A percentile compares a stretch with the other conserved stretches of the same genome.
Evolutionary conservation across 2,888 invertebrate genomes (phyloP).

Genomic region (Erebia epiphron): DNA sequence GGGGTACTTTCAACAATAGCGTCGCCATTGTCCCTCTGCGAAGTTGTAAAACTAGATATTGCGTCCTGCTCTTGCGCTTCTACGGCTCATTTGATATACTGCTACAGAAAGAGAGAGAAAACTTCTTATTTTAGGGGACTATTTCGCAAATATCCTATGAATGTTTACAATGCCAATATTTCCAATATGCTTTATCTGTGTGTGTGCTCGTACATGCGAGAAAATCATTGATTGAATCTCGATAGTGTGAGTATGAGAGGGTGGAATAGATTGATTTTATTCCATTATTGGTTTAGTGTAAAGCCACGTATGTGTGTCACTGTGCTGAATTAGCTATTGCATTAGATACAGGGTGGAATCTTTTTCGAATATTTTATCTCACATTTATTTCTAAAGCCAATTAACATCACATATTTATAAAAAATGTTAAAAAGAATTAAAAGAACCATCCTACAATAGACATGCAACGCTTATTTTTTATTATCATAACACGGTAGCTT

Average conservation of each 20-base stretch:
- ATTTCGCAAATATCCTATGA: constrained; percentile 76
- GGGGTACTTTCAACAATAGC: constrained; percentile 81
- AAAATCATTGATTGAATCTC: constrained; percentile 66
- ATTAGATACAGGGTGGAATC: constrained; percentile 58
- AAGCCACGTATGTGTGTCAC: constrained; percentile 82
- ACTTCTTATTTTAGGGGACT: constrained; percentile 59
- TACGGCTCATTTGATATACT: constrained; percentile 39
- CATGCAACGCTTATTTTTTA: too few relatives aligned
- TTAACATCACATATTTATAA: background rate
- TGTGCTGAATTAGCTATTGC: constrained; percentile 70
- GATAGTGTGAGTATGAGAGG: constrained; percentile 69
- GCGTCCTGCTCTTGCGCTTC: constrained; percentile 57
- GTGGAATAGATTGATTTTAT: constrained; percentile 81
- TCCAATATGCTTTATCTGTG: constrained; percentile 59
- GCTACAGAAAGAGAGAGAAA: constrained; percentile 58
- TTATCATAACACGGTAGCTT: too few relatives aligned
- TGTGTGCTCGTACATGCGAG: constrained; percentile 57
- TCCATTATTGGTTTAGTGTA: constrained; percentile 82
- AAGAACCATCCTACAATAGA: too few relatives aligned
- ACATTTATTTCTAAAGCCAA: too few relatives aligned
- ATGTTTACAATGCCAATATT: constrained; percentile 81
- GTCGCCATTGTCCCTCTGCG: constrained; percentile 76
- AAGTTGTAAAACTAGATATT: constrained; percentile 69
- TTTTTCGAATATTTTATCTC: constrained; percentile 12
- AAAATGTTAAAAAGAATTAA: background rate